Percentiles rank a stretch among this genome's conserved stretches.
These are phyloP conservation scores for Meda fulgida DNA, from an alignment of 2,797 vertebrate species.

Conservation along the genomic window DNA sequence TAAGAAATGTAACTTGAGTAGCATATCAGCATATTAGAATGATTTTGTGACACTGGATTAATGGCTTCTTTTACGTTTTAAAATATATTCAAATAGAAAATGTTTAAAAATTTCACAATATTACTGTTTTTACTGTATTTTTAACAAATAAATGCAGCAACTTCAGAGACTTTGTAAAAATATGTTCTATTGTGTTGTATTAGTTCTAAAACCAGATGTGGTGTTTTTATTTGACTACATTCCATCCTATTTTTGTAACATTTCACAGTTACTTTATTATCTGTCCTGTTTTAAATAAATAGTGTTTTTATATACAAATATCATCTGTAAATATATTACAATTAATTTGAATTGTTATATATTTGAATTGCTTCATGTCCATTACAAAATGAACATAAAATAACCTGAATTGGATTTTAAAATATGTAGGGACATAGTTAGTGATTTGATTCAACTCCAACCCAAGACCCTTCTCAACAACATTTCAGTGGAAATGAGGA, in stretches of 20 bases:
- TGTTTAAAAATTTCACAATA: background rate
- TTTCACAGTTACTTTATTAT: background rate
- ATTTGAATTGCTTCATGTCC: background rate
- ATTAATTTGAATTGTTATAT: background rate
- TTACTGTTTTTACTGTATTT: background rate
- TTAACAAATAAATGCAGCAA: background rate
- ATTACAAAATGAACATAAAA: background rate
- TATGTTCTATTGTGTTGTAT: background rate
- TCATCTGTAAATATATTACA: background rate
- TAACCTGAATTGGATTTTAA: background rate
- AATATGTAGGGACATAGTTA: background rate
- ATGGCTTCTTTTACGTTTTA: background rate
- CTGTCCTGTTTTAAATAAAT: background rate
- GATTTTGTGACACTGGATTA: background rate
- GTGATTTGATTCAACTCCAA: background rate
- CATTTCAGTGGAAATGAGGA: background rate
- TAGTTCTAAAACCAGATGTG: background rate
- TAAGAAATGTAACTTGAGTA: background rate
- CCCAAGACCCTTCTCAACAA: background rate
- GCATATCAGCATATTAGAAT: background rate
- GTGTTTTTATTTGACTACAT: background rate
- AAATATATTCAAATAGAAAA: background rate
- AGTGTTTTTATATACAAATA: background rate
- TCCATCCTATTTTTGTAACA: background rate
- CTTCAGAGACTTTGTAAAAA: too few species aligned